These are phyloP conservation scores for Chalcosyrphus nemorum DNA, from an alignment of 2,888 invertebrate species.

Conservation along the genomic window DNA sequence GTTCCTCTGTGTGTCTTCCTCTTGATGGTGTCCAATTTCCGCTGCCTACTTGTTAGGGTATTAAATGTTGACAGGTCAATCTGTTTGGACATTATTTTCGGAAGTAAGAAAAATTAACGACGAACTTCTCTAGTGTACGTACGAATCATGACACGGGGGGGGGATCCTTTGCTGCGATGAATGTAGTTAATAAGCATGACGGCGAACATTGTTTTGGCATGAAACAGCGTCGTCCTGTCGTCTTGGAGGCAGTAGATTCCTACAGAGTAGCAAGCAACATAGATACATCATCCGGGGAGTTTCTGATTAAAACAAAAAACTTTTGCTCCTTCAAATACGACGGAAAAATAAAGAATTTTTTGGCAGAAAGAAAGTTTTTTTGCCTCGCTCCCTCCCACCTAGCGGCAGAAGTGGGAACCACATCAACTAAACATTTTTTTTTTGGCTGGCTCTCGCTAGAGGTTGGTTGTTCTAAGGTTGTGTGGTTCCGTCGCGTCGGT, in stretches of 20 bases:
- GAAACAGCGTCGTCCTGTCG: neutral
- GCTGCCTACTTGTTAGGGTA: slow-evolving; percentile 51
- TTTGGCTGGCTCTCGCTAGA: neutral
- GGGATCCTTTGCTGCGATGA: neutral
- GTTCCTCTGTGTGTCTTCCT: neutral
- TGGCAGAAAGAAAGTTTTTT: slow-evolving; percentile 7
- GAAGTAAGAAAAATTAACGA: slow-evolving; percentile 60
- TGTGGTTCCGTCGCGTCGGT: neutral
- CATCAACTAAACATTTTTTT: slow-evolving; percentile 14
- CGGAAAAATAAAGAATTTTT: slow-evolving; percentile 1
- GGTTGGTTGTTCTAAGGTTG: neutral
- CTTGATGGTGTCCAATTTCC: slow-evolving; percentile 56
- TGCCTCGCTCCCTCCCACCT: neutral
- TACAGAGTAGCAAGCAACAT: neutral
- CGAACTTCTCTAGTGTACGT: slow-evolving; percentile 19
- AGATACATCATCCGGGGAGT: slow-evolving; percentile 26
- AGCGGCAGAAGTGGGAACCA: neutral
- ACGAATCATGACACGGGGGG: slow-evolving; percentile 10
- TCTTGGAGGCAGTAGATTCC: neutral
- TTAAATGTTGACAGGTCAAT: slow-evolving; percentile 67
- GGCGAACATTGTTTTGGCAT: slow-evolving; percentile 44
- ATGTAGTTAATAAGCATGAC: slow-evolving; percentile 62
- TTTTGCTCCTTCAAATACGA: slow-evolving; percentile 6
- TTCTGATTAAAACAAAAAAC: slow-evolving; percentile 45
- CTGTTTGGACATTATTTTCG: slow-evolving; percentile 56